Conservation (phyloP, 2,888 invertebrate species). For the Uloborus plumipes region DNA sequence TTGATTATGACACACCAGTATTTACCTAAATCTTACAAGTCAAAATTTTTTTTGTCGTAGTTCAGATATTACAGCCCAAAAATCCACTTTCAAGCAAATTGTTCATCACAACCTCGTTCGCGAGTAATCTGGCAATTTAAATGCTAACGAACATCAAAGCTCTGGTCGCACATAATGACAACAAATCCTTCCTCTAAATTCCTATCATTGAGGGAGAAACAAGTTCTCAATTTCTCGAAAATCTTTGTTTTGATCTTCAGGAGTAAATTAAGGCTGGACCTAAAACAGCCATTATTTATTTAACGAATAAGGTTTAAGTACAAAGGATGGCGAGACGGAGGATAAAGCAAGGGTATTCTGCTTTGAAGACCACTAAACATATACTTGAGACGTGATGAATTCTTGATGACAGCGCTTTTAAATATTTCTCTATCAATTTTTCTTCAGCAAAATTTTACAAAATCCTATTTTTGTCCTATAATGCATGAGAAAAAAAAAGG, state of each 20-base stretch:
- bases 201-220: background rate
- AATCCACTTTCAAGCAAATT: background rate
- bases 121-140: background rate
- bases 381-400: too few species aligned
- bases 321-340: background rate
- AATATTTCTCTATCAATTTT: too few species aligned
- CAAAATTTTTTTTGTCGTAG: too few species aligned
- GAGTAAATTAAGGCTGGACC: background rate
- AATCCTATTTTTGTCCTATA: too few species aligned
- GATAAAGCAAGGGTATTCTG: too few species aligned
- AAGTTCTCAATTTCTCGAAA: background rate
- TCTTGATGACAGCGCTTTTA: too few species aligned
- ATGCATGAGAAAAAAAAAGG: too few species aligned
- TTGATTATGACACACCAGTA: too few species aligned
- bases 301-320: conserved; percentile 4
- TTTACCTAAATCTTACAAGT: too few species aligned
- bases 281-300: conserved; percentile 3
- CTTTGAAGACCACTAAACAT: too few species aligned
- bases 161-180: background rate
- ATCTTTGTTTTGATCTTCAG: background rate
- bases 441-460: too few species aligned
- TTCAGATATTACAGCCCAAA: too few species aligned
- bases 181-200: conserved; percentile 1
- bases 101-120: background rate
- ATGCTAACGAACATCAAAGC: conserved; percentile 1